Evolutionary conservation across 2,888 invertebrate genomes (phyloP).

Genomic region (Agapostemon virescens): DNA sequence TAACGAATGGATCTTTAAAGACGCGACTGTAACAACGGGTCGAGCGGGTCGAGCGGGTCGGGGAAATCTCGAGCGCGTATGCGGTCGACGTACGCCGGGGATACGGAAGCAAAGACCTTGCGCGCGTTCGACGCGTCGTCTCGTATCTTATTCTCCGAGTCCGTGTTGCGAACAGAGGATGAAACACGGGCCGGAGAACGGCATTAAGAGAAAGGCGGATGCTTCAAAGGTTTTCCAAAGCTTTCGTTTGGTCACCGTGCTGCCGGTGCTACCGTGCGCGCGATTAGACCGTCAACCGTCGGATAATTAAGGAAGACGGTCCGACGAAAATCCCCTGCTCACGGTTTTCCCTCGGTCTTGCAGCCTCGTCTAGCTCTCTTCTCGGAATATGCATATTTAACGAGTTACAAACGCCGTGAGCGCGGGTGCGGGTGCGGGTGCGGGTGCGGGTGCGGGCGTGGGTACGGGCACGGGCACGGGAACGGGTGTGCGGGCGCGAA

Average conservation of each 20-base stretch:
- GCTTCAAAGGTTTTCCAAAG: conserved; percentile 70
- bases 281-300: conserved; percentile 75
- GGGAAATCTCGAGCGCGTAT: no score
- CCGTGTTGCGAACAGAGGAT: neutral
- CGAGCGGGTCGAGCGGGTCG: no score
- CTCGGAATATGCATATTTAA: conserved; percentile 76
- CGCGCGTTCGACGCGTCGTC: neutral
- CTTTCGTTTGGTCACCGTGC: conserved; percentile 65
- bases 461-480: conserved; percentile 52
- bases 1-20: conserved; percentile 13
- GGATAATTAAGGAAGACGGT: conserved; percentile 78
- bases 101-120: neutral
- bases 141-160: neutral
- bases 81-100: neutral
- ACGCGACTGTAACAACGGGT: neutral
- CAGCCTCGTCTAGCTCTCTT: conserved; percentile 48
- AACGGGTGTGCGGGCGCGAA: conserved; percentile 16
- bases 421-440: conserved; percentile 47
- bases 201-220: conserved; percentile 52
- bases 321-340: conserved; percentile 64
- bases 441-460: conserved; percentile 31
- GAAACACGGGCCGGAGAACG: neutral
- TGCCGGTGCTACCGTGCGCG: conserved; percentile 63
- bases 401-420: conserved; percentile 71
- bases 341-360: conserved; percentile 38